Base-by-base conservation (phyloP, 2,797 vertebrate species). In the Capromys pilorides region DNA sequence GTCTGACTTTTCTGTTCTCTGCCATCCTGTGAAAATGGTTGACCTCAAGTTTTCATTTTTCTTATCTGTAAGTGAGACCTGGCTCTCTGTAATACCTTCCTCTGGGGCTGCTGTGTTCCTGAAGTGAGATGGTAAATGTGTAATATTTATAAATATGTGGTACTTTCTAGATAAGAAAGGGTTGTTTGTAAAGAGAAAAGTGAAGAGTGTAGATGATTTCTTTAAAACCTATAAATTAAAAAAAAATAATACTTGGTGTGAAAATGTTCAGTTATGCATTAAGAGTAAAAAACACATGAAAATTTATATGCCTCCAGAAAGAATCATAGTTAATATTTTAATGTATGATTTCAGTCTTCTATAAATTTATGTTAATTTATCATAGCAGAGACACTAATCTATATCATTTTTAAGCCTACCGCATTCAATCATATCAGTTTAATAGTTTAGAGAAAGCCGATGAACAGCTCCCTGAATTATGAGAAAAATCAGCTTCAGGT, bases 301-400 rank as follows among this genome's bases (percentile, higher is more conserved):
- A 77, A 79, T 73, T 12, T 73, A 2, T 83, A 77, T n/a, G 12
- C 6, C 18, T 24, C 26, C 3, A 88, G 36, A 90, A 54, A 71
- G 86, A 83, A 93, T 57, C 12, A 39, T 62, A 21, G 71, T 75
- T 93, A 83, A 64, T 90, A 88, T 89, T 91, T 94, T 86, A 36
- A 77, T 54, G 8, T 85, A 64, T 73, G 51, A 62, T 86, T 79
- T 93, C 6, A 71, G 71, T 90, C 49, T 77, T 90, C 89, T 86
- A 71, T 19, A 80, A 69, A 92, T 61, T 87, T 75, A 71, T 0
- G 75, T 82, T 80, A 83, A 69, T 88, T 80, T 49, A 6, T 82
- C 36, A 67, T 75, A 85, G 31, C 28, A 28, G 28, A 94, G n/a
- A 88, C 91, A 18, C 39, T 94, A 36, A 24, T 69, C 0, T 61